Conservation (phyloP, 1,140 invertebrate genomes). For the Pararge aegeria region DNA sequence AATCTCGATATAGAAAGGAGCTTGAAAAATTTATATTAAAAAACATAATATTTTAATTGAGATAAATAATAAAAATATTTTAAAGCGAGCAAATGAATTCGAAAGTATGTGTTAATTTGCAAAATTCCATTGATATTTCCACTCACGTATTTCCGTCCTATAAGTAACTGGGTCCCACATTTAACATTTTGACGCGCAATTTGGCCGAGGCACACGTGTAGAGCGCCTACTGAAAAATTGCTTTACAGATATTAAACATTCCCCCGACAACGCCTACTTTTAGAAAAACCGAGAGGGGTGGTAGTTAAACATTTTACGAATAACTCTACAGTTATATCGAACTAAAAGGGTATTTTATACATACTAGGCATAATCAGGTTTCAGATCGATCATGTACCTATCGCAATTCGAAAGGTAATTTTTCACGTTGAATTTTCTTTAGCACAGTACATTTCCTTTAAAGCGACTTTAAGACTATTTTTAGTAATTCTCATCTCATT, state of each 20-base stretch:
- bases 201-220: constrained; percentile 45
- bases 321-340: neutral
- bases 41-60: too few species aligned
- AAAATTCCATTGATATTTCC: constrained; percentile 20
- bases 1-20: too few species aligned
- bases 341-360: neutral
- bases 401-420: too few species aligned
- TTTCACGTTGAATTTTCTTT: too few species aligned
- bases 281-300: neutral
- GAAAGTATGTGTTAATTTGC: constrained; percentile 20
- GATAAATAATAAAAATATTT: too few species aligned
- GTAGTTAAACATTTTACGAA: neutral
- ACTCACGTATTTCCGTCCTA: constrained; percentile 30
- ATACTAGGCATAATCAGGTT: neutral
- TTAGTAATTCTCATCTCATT: too few species aligned
- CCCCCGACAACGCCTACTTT: constrained; percentile 15
- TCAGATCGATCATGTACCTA: too few species aligned
- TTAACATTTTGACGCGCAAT: constrained; percentile 61
- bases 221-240: constrained; percentile 36
- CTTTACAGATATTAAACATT: constrained; percentile 36
- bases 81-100: neutral
- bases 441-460: too few species aligned
- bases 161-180: constrained; percentile 47
- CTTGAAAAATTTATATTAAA: too few species aligned
- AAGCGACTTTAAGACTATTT: too few species aligned